Base-by-base conservation (phyloP, 2,888 invertebrate genomes). In the Carabus problematicus region DNA sequence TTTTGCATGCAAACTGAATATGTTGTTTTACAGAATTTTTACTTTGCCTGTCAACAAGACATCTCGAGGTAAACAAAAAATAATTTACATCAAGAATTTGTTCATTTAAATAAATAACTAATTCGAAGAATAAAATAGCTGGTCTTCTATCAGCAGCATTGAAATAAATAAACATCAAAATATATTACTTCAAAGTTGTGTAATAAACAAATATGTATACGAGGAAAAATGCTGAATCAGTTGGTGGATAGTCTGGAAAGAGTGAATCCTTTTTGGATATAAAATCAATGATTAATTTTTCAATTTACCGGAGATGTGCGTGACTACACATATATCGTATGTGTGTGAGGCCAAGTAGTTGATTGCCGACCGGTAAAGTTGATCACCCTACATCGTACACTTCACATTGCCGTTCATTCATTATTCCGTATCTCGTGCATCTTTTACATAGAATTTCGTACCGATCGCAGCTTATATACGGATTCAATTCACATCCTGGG, bases 401-500 rank as follows among this genome's bases (percentile, higher is more conserved):
- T 52, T 52, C 14, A 12, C 39, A n/a, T 64, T 16, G 14, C 40
- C 40, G 39, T 45, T 66, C 66, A 66, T 66, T 66, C 66, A 66
- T 66, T 66, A 66, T 66, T 66, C 66, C 49, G 45, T 52, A 52
- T 19, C 40, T 56, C 40, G 56, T 66, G 66, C 49, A 66, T 66
- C 45, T 59, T 66, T 66, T 56, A 66, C 52, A 16, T 14, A 16
- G 52, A 12, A 16, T 18, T 16, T 52, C 52, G 52, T 52, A 52
- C 19, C 52, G 9, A 52, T 62, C 45, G 19, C 41, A 45, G 58
- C 47, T 19, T 60, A 52, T 62, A 64, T 61, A 66, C 41, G 66
- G 67, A 66, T 71, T 71, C 70, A 62, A 71, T 71, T 70, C 66
- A 70, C 54, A 58, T 70, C 66, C 52, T 47, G 54, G 54, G 61